Evolutionary conservation across 2,888 invertebrate species (phyloP).

Genomic region (Hirtodrosophila alboralis): DNA sequence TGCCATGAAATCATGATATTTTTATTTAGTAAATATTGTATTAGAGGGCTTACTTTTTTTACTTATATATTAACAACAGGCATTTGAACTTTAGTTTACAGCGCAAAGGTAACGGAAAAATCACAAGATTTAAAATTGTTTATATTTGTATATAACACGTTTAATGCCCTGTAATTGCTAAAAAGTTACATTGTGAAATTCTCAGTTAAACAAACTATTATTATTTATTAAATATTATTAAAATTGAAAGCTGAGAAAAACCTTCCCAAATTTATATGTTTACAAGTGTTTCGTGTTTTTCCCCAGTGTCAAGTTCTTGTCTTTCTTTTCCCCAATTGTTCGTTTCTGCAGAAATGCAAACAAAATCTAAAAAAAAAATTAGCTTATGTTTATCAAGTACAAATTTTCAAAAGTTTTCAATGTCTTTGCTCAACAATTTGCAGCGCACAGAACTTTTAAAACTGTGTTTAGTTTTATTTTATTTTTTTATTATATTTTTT

Average conservation of each 20-base stretch:
- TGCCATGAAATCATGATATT: too few species aligned
- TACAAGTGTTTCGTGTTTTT: slow-evolving; percentile 17
- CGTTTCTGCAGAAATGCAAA: slow-evolving; percentile 44
- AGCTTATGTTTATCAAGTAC: slow-evolving; percentile 63
- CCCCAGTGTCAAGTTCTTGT: slow-evolving; percentile 39
- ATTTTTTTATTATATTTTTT: slow-evolving; percentile 5
- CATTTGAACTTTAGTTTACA: too few species aligned
- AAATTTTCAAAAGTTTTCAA: slow-evolving; percentile 63
- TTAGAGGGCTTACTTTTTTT: too few species aligned
- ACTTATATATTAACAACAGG: too few species aligned
- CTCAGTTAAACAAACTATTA: slow-evolving; percentile 3
- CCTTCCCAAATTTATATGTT: slow-evolving; percentile 2
- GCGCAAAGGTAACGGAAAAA: too few species aligned
- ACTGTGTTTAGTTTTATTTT: slow-evolving; percentile 18
- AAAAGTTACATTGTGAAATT: slow-evolving; percentile 8
- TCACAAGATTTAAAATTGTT: too few species aligned
- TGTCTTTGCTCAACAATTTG: slow-evolving; percentile 60
- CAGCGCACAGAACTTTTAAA: slow-evolving; percentile 62
- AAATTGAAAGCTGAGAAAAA: slow-evolving; percentile 20
- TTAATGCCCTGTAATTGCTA: too few species aligned
- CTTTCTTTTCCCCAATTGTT: slow-evolving; percentile 1
- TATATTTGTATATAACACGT: too few species aligned
- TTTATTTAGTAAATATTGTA: too few species aligned
- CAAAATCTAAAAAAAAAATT: slow-evolving; percentile 2
- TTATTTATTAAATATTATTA: too few species aligned